Evolutionary conservation across 2,797 vertebrate genomes (phyloP), one percentile per base, ranked within the genome.

Genomic region (Lycodopsis pacificus): DNA sequence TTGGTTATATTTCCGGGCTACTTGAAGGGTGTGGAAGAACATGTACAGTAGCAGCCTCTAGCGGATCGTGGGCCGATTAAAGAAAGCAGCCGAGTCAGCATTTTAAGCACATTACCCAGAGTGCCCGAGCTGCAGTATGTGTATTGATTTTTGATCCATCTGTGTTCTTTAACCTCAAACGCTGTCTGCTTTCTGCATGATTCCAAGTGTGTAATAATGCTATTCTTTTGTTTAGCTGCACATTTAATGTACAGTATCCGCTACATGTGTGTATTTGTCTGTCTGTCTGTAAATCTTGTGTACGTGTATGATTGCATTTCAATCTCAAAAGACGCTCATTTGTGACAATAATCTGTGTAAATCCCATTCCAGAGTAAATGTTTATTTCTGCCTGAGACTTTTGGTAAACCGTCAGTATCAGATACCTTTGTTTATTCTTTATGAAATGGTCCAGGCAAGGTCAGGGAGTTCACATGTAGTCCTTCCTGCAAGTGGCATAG

Each of bases 141-240:
- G 83, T 91, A 93, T 92, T 90, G 87, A 93, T 92, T 92, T 91
- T 90, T 90, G 85, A 93, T 90, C 84, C 89, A 92, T 94, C 88
- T 90, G 85, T 93, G 81, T 85, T 89, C 81, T 91, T 88, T 87
- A 92, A 91, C 88, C 84, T 90, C 81, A 89, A 90, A 84, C 70
- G 82, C 88, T 88, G 85, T 93, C 81, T 85, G 89, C 90, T 92
- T 90, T 82, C 76, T 94, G 92, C 94, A 94, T 93, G 93, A 82
- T 69, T 69, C 64, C 86, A 56, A 69, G 79, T 92, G 92, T 93
- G 83, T 59, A 90, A 86, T 69, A 81, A 82, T 88, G 85, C 82
- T 72, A 40, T 85, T 87, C 79, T 74, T 88, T 79, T 82, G 84
- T 90, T 83, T 73, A 91, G 77, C 85, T 56, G 81, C 86, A 86